Base-by-base conservation (phyloP, 2,888 invertebrate genomes). In the Girardia tigrina region DNA sequence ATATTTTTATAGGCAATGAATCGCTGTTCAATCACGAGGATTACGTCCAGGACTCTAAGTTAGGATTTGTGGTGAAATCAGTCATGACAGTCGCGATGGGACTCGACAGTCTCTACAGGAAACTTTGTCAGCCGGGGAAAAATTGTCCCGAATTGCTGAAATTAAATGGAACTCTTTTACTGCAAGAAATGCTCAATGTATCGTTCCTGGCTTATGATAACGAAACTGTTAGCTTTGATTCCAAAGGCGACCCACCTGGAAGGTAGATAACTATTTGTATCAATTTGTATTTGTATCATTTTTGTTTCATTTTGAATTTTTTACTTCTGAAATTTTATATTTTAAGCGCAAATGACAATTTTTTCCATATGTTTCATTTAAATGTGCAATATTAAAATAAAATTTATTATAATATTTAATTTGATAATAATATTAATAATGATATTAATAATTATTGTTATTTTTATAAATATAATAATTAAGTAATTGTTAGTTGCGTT, bases 1-100 rank as follows among this genome's bases (percentile, higher is more conserved):
- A n/a, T n/a, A n/a, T n/a, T n/a, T n/a, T n/a, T n/a, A n/a, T 16
- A 88, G 89, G 88, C 0, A 81, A 85, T 16, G 89, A 89, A 83
- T 85, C 85, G 27, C 82, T 88, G 76, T 36, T 16, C 16, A 82
- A 84, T n/a, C 16, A n/a, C 20, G 27, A 74, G 20, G 84, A 85
- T 71, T 89, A 89, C 83, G 87, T 87, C 75, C 89, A 89, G 82
- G 90, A 91, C 83, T 88, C 90, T 23, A 90, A 90, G 84, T 86
- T 90, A 82, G 89, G 89, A 79, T 89, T 90, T 82, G 90, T 90
- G 42, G 88, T 89, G 80, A 90, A 90, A 83, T 89, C 90, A 1
- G 88, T 90, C 79, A 88, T 89, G 84, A 89, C 89, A 1, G 87
- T 90, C 84, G 90, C 90, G 6, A 86, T 88, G 81, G 90, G 89